Base-by-base conservation (phyloP, 2,113 vertebrate species). In the Ranitomeya variabilis region DNA sequence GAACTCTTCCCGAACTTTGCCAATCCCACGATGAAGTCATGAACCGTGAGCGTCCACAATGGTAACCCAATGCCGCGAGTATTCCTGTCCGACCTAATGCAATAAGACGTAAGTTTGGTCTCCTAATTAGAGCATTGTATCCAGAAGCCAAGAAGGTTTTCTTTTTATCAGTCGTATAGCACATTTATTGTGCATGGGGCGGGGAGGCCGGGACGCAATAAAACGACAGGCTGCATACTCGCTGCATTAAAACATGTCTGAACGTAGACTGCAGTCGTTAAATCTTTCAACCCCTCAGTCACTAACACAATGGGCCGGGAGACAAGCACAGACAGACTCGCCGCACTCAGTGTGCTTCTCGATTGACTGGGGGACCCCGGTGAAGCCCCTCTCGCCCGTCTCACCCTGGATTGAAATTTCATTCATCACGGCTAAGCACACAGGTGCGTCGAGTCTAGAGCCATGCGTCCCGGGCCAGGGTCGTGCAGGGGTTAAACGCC, bases 161-260 rank as follows among this genome's bases (percentile, higher is more conserved):
- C 13, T 54, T 52, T 73, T 69, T 51, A 12, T 31, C 0, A 26
- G 81, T 55, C 79, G 62, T 67, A 89, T 19, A 45, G 12, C 31
- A 79, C 90, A 37, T 4, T 14, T 12, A 81, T 83, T 76, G 78
- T 37, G 52, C 55, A 74, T 73, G 52, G 86, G 80, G 78, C 51
- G 80, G 86, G 86, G 66, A 74, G 59, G 7, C 37, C 12, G 64
- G 81, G 67, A 16, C 26, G 60, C 64, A 69, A 88, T 88, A 88
- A 88, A 88, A 59, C 86, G 3, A 6, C 19, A 80, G 77, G 55
- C 79, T 60, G 55, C 80, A 82, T 88, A 82, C 79, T 88, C 79
- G 6, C 52, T 82, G 79, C 52, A 82, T 88, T 82, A 88, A 80
- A 87, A 80, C 86, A 87, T 87, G 86, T 87, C 76, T 87, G 37